Percentiles rank a stretch among this genome's conserved stretches.
These are phyloP conservation scores for Varanus komodoensis DNA, from an alignment of 2,113 vertebrate species.

Conservation along the genomic window DNA sequence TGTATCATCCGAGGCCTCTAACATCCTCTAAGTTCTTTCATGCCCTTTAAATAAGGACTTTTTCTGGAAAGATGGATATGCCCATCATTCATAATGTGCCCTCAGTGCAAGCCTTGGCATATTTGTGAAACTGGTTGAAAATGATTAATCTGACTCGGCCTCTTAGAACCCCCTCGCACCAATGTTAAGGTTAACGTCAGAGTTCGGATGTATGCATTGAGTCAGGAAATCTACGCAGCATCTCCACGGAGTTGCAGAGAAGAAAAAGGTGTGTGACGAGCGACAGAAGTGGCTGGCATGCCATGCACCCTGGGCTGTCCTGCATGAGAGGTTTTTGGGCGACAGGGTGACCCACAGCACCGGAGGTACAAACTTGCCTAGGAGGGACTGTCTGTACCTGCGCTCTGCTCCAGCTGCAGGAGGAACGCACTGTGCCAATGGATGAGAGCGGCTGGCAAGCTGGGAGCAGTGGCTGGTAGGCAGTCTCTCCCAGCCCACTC, in stretches of 20 bases:
- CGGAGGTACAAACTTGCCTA: not conserved
- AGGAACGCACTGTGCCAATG: not conserved
- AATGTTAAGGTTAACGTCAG: not conserved
- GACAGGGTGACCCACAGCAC: not conserved
- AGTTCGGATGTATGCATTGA: not conserved
- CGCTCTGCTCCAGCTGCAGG: too few relatives aligned
- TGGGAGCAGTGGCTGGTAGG: not conserved
- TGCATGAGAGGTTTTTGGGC: not conserved
- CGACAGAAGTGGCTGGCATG: not conserved
- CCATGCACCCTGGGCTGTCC: not conserved
- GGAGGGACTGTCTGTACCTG: not conserved
- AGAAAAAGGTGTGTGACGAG: not conserved
- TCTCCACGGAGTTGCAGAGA: not conserved
- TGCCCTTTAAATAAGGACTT: not conserved
- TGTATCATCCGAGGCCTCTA: not conserved
- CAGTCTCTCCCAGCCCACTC: not conserved
- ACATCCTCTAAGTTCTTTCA: conserved; percentile 10
- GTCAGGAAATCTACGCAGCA: not conserved
- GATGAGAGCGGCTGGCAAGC: not conserved
- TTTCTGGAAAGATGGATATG: not conserved
- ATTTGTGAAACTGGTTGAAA: conserved; percentile 1
- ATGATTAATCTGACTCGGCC: not conserved
- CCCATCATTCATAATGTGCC: not conserved
- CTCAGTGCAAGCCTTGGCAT: not conserved
- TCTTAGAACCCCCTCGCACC: not conserved